phyloP scores from a whole-genome alignment of 2,113 vertebrate genomes.

The Sula dactylatra region DNA sequence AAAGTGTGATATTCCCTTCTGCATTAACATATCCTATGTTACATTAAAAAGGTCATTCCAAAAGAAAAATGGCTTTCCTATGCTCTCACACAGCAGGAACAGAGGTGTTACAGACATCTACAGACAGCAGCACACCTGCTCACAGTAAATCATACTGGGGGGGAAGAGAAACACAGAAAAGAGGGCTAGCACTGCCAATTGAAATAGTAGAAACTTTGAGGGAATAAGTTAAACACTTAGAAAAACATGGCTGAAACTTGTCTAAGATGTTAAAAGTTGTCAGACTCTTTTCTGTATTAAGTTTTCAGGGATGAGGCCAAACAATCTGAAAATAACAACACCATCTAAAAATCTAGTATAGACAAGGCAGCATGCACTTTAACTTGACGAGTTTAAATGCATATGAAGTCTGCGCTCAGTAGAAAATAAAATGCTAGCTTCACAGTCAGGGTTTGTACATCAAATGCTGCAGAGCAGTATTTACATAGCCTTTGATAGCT shows the following conservation, averaged over 20 bases:
- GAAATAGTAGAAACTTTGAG: neutral
- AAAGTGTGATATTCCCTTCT: neutral
- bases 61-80: neutral
- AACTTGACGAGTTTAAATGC: neutral
- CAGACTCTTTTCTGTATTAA: neutral
- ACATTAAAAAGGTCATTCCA: neutral
- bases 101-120: neutral
- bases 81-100: neutral
- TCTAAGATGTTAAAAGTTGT: neutral
- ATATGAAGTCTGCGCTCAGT: neutral
- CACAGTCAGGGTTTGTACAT: neutral
- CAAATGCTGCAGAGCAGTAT: neutral
- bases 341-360: neutral
- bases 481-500: neutral
- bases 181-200: neutral
- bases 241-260: neutral
- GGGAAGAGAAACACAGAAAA: neutral
- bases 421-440: neutral
- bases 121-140: neutral
- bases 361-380: neutral
- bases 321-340: neutral
- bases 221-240: neutral
- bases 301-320: neutral
- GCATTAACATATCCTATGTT: neutral
- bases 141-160: neutral